Evolutionary conservation across 1,140 invertebrate species (phyloP), one percentile per base, ranked within the genome.

Genomic region (Drosophila oshimai): DNA sequence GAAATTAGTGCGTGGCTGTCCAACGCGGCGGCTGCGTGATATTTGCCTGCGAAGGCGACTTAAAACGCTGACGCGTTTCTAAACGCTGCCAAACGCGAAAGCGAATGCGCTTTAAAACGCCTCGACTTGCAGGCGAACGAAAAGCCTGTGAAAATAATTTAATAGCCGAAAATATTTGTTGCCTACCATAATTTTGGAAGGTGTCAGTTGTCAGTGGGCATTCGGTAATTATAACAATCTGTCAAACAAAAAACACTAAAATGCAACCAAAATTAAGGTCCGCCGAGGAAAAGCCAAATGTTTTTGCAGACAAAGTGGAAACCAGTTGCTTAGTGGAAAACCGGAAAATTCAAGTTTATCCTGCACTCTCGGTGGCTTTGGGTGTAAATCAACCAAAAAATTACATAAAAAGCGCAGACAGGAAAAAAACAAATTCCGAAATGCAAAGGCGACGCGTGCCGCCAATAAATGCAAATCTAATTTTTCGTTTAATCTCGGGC

Each of bases 311-410:
- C 46, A 53, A 60, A 65, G 44, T 57, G 37, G 18, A 80, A 81
- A 81, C 78, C 54, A 54, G 77, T 81, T 81, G 41, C 33, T 47
- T 47, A 24, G 50, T 31, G 51, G 37, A 79, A 83, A 84, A 83
- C 79, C 74, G 24, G 68, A 39, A 74, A 65, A 84, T 79, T 84
- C 80, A 84, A 84, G 80, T 84, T 84, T 75, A 86, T 84, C 71
- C 75, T 75, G 78, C 55, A 45, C 13, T 67, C 22, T 34, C 18
- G 31, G 33, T 26, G 15, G 26, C 31, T 57, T 68, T 28, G 28
- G 18, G 33, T 33, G 55, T 72, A 51, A 72, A 71, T 65, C 58
- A 65, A 39, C 18, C 31, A 37, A 54, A 73, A 64, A 76, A 73
- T 74, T 78, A 46, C 54, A 58, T 84, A 72, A 71, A 61, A 36